Evolutionary conservation across 2,113 vertebrate species (phyloP), one percentile per base, ranked within the genome.

Genomic region (Mobula hypostoma): DNA sequence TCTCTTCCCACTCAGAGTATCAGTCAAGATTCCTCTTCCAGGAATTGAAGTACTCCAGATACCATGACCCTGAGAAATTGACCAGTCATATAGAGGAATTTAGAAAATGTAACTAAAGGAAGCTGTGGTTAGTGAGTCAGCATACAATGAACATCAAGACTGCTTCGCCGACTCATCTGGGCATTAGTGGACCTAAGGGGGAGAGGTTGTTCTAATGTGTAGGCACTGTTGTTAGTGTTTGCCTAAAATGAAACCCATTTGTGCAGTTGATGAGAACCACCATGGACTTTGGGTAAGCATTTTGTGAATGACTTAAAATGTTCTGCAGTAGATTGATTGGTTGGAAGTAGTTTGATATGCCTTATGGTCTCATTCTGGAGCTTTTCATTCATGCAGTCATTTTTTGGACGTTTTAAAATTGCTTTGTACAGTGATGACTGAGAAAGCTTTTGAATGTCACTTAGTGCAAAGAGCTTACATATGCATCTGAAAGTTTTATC

Each of bases 51-150:
- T 94, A 94, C 94, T 95, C 94, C 94, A 94, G 94, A 94, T 95
- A 94, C 93, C 94, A 94, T 95, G 96, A 95, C 96, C 96, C 96
- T 97, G 97, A 96, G 97, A 98, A 97, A 95, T 74, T 94, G 96
- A 96, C 96, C 96, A 97, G 96, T 96, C 97, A 95, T 95, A 95
- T 95, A 94, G 95, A 97, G 96, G 95, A 95, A 97, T 97, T 96
- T 96, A 96, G 96, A 97, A 96, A 96, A 97, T 96, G 96, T 95
- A 93, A 94, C 94, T 94, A 95, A 96, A 97, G 97, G 97, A 97
- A 97, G 96, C 96, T 58, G 97, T 94, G 92, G 95, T 92, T 95
- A 95, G 95, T 97, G 97, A 97, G 96, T 97, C 96, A 96, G 96
- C 95, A 94, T 97, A 96, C 87, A 2, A 94, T 96, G 96, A 96